A percentile compares a stretch with the other conserved stretches of the same genome.
phyloP scores from a whole-genome alignment of 2,113 vertebrate species.

The Condylura cristata region DNA sequence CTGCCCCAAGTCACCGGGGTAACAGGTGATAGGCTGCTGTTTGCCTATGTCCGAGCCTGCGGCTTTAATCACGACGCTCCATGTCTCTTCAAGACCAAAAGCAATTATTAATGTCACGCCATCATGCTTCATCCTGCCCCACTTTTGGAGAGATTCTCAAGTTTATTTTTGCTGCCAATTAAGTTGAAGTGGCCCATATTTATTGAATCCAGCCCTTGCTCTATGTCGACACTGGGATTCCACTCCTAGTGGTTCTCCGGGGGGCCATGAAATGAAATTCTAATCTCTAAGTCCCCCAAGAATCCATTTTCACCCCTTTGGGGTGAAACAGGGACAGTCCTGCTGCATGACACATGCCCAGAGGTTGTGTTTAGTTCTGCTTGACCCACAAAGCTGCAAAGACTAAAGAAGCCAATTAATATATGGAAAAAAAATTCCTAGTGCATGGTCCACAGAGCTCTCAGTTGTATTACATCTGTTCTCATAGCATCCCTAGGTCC shows the following conservation, averaged over 20 bases:
- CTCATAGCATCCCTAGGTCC: not conserved
- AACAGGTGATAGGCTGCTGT: not conserved
- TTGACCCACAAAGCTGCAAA: no score
- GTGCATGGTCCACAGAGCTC: not conserved
- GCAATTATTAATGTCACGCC: not conserved
- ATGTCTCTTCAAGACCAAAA: not conserved
- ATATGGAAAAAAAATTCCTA: no score
- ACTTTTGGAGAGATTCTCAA: not conserved
- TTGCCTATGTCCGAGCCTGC: not conserved
- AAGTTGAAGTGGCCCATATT: not conserved
- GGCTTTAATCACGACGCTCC: not conserved
- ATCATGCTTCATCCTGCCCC: not conserved
- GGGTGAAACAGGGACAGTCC: not conserved
- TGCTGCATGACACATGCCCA: fast-evolving
- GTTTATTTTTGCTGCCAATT: not conserved
- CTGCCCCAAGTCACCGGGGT: not conserved
- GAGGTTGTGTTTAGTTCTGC: no score
- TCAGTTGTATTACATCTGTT: fast-evolving
- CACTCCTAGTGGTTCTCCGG: not conserved
- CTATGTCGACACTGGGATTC: not conserved
- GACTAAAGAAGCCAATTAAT: not conserved
- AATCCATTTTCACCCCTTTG: no score
- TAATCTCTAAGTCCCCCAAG: no score
- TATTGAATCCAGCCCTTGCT: not conserved
- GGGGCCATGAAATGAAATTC: not conserved